Percentiles rank a stretch among this genome's conserved stretches.
Conservation (phyloP, 2,888 invertebrate species). For the Notodonta ziczac region DNA sequence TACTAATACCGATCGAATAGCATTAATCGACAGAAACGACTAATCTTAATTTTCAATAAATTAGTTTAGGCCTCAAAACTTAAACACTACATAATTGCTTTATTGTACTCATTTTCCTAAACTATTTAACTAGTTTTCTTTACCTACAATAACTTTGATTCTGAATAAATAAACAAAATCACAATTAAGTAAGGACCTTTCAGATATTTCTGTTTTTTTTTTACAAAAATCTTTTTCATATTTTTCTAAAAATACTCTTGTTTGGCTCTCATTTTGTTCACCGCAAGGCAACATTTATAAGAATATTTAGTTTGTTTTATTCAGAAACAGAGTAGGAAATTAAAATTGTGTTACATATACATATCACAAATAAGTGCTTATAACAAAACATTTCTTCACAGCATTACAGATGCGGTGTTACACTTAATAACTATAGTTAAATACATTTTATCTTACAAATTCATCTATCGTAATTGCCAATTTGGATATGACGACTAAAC, state of each 20-base stretch:
- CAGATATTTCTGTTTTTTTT: no score
- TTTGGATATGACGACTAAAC: constrained; percentile 38
- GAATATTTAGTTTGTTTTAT: constrained; percentile 4
- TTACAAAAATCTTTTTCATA: no score
- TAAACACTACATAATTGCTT: constrained; percentile 58
- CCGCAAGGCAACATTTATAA: no score
- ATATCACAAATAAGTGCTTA: constrained; percentile 38
- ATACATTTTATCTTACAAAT: constrained; percentile 32
- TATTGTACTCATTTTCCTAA: constrained; percentile 74
- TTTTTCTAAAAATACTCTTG: no score
- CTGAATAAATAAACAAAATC: constrained; percentile 15
- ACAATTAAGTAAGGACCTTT: no score
- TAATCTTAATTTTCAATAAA: constrained; percentile 48
- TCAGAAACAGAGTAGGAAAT: constrained; percentile 29
- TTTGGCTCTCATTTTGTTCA: no score
- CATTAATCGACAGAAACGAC: background rate
- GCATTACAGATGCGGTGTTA: constrained; percentile 27
- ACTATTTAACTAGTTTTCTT: constrained; percentile 43
- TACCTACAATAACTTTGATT: constrained; percentile 31
- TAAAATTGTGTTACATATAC: constrained; percentile 29
- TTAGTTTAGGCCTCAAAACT: constrained; percentile 60
- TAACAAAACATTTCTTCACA: constrained; percentile 16
- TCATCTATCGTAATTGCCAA: constrained; percentile 41
- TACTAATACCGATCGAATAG: constrained; percentile 35
- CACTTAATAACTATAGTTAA: constrained; percentile 26